Evolutionary conservation across 2,888 invertebrate species (phyloP).

Genomic region (Oxycera nigricornis): DNA sequence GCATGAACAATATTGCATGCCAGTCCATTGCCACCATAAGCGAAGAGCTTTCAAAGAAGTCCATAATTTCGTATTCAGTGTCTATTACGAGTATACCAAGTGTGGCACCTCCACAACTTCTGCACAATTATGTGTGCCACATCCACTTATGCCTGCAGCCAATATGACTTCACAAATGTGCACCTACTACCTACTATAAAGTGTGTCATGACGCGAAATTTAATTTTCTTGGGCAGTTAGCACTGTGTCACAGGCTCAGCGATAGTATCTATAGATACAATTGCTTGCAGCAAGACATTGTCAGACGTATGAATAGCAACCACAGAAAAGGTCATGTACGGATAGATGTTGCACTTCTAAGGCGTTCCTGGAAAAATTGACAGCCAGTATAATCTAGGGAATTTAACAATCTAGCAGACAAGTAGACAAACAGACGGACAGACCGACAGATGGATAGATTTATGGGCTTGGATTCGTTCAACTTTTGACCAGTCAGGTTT

Average conservation of each 20-base stretch:
- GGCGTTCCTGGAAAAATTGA: not conserved
- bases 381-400: too few relatives aligned
- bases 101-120: not conserved
- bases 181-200: not conserved
- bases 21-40: not conserved
- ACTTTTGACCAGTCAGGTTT: not conserved
- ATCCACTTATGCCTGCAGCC: not conserved
- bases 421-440: not conserved
- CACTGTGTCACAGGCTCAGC: conserved; percentile 4
- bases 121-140: not conserved
- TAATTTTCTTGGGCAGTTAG: conserved; percentile 19
- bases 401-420: not conserved
- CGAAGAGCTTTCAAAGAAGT: not conserved
- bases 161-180: not conserved
- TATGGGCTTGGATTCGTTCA: not conserved
- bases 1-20: not conserved
- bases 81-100: not conserved
- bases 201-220: conserved; percentile 24
- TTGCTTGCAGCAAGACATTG: not conserved
- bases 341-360: not conserved
- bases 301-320: not conserved
- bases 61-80: not conserved
- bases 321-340: not conserved
- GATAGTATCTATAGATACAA: not conserved
- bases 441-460: not conserved